These are phyloP conservation scores for Acanthiza pusilla DNA, from an alignment of 2,797 vertebrate genomes.

Conservation along the genomic window DNA sequence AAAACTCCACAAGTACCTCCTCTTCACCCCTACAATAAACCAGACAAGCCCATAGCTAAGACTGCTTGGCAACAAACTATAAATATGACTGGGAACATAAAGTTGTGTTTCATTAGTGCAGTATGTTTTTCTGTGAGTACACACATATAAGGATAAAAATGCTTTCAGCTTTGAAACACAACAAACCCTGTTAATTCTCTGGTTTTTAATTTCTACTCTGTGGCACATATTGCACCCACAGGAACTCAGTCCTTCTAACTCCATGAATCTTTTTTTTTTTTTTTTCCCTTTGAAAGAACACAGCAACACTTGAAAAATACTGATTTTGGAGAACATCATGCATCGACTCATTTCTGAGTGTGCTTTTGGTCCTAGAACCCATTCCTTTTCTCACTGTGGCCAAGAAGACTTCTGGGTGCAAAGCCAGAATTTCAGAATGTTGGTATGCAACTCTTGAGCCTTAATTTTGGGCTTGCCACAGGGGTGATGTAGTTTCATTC, in stretches of 20 bases:
- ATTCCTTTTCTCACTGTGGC: background rate
- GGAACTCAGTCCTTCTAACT: conserved; percentile 32
- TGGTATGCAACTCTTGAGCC: background rate
- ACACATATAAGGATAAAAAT: conserved; percentile 22
- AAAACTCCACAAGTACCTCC: background rate
- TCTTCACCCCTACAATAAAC: background rate
- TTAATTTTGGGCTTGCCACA: background rate
- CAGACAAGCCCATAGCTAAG: background rate
- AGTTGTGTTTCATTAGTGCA: conserved; percentile 19
- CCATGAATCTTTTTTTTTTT: background rate
- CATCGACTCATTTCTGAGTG: background rate
- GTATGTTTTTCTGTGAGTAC: background rate
- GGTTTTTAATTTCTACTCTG: conserved; percentile 42
- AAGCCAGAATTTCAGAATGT: background rate
- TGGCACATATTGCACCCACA: conserved; percentile 42
- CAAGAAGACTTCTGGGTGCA: background rate
- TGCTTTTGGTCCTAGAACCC: background rate
- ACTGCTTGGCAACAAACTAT: background rate
- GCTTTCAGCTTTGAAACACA: conserved; percentile 27
- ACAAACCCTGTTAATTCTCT: conserved; percentile 53
- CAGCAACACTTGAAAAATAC: conserved; percentile 12
- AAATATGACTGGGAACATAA: conserved; percentile 8
- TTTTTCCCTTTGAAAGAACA: background rate
- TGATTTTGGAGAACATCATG: background rate
- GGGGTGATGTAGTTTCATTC: background rate